Conservation (phyloP, 1,140 invertebrate genomes). For the Lutraria rhynchaena region DNA sequence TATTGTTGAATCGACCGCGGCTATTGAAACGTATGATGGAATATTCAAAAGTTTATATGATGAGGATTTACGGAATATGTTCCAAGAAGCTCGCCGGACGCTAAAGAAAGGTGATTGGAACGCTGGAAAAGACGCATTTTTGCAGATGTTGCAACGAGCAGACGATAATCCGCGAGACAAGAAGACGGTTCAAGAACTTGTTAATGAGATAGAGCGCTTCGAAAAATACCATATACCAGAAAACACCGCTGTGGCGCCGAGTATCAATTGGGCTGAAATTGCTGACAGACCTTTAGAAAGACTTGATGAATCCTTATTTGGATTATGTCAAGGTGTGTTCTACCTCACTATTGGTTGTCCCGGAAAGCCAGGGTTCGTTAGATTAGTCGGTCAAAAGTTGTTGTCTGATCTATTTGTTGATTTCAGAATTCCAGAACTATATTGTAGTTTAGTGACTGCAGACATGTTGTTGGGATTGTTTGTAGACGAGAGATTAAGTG, state of each 20-base stretch:
- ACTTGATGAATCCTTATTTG: constrained; percentile 48
- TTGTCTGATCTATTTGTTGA: constrained; percentile 63
- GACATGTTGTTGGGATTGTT: constrained; percentile 67
- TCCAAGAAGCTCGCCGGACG: constrained; percentile 45
- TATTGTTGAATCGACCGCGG: constrained; percentile 58
- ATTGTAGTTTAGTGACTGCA: constrained; percentile 66
- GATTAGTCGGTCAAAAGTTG: constrained; percentile 61
- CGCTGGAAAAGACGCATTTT: constrained; percentile 36
- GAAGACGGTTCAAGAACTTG: constrained; percentile 57
- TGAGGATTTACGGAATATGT: constrained; percentile 48
- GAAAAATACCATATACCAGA: constrained; percentile 51
- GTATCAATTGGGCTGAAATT: constrained; percentile 47
- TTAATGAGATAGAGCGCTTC: constrained; percentile 60
- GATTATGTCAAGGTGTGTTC: constrained; percentile 66
- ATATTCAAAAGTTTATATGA: constrained; percentile 70
- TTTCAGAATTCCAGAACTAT: constrained; percentile 66
- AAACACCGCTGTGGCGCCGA: neutral
- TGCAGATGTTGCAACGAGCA: constrained; percentile 35
- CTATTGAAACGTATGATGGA: constrained; percentile 66
- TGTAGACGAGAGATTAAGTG: constrained; percentile 63
- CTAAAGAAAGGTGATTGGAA: constrained; percentile 56
- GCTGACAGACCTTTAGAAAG: constrained; percentile 40
- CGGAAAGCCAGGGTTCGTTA: constrained; percentile 28
- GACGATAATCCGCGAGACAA: constrained; percentile 36
- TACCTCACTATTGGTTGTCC: constrained; percentile 52